Evolutionary conservation across 2,113 vertebrate species (phyloP), one percentile per base, ranked within the genome.

Genomic region (Chinchilla lanigera): DNA sequence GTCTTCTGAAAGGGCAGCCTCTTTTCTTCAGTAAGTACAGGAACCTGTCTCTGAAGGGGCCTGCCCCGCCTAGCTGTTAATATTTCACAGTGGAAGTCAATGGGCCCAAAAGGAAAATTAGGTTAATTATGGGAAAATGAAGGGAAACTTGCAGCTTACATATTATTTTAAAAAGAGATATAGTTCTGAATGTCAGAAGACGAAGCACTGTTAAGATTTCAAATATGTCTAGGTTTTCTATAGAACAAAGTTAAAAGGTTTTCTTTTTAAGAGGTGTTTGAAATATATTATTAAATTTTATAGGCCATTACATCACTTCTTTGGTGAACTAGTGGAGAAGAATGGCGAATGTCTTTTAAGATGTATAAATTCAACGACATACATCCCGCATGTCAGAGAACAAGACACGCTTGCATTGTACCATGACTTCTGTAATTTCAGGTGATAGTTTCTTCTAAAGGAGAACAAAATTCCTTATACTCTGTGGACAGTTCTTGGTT

Each of bases 161-260:
- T 44, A 7, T 38, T 86, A 54, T 75, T 96, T 89, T 84, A 44
- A 75, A 95, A 95, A 30, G 33, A 86, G n/a, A 80, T 7, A 24
- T 33, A 58, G 17, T 93, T 94, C 41, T 73, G n/a, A 91, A 7
- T 81, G 44, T 90, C 35, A 41, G 38, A 87, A 75, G 73, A 9
- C 12, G 50, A 95, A 84, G 3, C 8, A 50, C 11, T 38, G 86
- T 89, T 52, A n/a, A 35, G 0, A 4, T 84, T 83, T 95, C 8
- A 77, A 83, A 78, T 78, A 50, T 9, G 11, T 86, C 30, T 91
- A 78, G 4, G 5, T 73, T 96, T 92, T 90, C 75, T 65, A 24
- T n/a, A 44, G 16, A 24, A 41, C 60, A 16, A 63, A 89, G 19
- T 82, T 92, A 28, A 82, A 93, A 52, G 9, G 9, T 89, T 86